Evolutionary conservation across 2,888 invertebrate genomes (phyloP).

Genomic region (Agrotis exclamationis): DNA sequence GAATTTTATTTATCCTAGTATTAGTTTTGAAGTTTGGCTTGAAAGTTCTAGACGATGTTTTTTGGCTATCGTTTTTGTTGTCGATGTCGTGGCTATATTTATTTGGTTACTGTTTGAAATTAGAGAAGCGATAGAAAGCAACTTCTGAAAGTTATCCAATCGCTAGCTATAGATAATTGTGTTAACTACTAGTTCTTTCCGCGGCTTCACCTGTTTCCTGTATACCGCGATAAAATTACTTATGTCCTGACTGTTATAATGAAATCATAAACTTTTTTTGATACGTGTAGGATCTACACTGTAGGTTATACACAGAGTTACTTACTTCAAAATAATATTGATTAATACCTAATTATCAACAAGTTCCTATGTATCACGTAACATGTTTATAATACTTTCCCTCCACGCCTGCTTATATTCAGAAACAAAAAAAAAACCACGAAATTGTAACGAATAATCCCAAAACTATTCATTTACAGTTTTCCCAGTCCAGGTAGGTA

Average conservation of each 20-base stretch:
- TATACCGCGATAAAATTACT: no score
- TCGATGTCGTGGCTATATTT: neutral
- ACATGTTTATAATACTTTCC: neutral
- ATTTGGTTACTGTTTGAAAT: no score
- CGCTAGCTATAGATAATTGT: neutral
- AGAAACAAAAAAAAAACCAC: neutral
- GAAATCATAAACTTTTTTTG: no score
- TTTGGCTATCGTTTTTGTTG: neutral
- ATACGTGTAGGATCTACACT: no score
- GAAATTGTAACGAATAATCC: conserved; percentile 29
- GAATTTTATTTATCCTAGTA: conserved; percentile 20
- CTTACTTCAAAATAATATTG: no score
- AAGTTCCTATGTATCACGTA: no score
- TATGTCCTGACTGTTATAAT: no score
- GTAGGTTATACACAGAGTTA: no score
- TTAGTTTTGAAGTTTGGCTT: neutral
- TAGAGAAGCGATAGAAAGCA: neutral
- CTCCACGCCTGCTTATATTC: neutral
- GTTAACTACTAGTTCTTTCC: neutral
- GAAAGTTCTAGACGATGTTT: neutral
- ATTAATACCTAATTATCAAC: no score
- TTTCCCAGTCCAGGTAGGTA: conserved; percentile 65
- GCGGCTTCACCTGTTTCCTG: no score
- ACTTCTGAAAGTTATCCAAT: neutral
- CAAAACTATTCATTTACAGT: conserved; percentile 75